Evolutionary conservation across 2,113 vertebrate genomes (phyloP).

Genomic region (Nesogale talazaci): DNA sequence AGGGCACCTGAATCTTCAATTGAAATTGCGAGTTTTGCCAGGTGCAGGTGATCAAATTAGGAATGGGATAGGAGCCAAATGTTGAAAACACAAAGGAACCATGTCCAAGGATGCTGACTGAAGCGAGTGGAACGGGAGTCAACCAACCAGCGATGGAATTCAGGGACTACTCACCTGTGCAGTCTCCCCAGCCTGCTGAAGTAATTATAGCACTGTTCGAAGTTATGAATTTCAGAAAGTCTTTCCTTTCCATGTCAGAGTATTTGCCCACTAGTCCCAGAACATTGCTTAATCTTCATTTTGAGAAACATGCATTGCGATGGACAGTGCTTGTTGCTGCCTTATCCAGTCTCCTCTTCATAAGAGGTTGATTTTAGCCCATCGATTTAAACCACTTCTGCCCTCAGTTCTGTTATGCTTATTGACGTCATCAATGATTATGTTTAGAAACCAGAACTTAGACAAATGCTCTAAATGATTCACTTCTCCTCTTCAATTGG

Average conservation of each 20-base stretch:
- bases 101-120: slow-evolving; percentile 59
- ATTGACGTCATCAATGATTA: not conserved
- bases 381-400: not conserved
- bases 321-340: not conserved
- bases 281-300: slow-evolving; percentile 4
- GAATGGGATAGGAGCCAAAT: slow-evolving; percentile 56
- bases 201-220: not conserved
- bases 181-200: slow-evolving; percentile 37
- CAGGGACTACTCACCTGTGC: slow-evolving; percentile 43
- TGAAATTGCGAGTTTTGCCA: slow-evolving; percentile 70
- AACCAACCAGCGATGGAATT: slow-evolving; percentile 53
- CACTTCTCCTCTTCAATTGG: not conserved
- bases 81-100: slow-evolving; percentile 62
- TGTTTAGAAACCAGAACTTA: not conserved
- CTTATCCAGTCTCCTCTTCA: not conserved
- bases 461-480: not conserved
- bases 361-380: not conserved
- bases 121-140: slow-evolving; percentile 59
- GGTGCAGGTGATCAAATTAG: slow-evolving; percentile 75
- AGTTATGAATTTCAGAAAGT: not conserved
- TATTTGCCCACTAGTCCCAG: not conserved
- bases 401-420: not conserved
- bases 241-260: not conserved
- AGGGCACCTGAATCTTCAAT: slow-evolving; percentile 67
- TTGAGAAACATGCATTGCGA: not conserved